These are phyloP conservation scores for Ceratoteleas bidentatus DNA, from an alignment of 1,140 invertebrate genomes.

Conservation along the genomic window DNA sequence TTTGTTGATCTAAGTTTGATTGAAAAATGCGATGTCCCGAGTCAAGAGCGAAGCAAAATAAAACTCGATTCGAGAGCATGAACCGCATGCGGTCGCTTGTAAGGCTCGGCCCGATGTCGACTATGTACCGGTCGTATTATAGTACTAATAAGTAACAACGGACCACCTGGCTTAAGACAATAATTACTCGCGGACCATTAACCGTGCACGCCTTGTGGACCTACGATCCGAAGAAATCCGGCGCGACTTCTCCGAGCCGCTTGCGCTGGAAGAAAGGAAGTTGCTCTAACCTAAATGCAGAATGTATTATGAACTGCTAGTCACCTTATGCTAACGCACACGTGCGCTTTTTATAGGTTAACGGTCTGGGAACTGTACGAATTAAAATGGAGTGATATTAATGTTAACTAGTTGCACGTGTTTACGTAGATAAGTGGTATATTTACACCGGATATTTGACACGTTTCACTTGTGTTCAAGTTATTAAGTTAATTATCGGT, in stretches of 20 bases:
- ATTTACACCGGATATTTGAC: no score
- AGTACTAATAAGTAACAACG: conserved; percentile 72
- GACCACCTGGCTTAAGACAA: conserved; percentile 75
- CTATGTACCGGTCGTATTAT: conserved; percentile 58
- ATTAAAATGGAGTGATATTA: no score
- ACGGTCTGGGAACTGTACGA: no score
- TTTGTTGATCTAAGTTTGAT: conserved; percentile 35
- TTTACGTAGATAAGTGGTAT: no score
- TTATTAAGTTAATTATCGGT: no score
- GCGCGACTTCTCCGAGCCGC: conserved; percentile 56
- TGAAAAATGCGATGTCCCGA: conserved; percentile 30
- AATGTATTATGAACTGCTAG: conserved; percentile 28
- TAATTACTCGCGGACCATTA: conserved; percentile 74
- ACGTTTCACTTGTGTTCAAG: no score
- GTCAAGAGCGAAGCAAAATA: conserved; percentile 20
- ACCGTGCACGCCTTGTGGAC: conserved; percentile 65
- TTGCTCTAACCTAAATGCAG: conserved; percentile 17
- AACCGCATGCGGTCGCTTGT: conserved; percentile 47
- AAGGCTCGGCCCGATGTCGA: conserved; percentile 32
- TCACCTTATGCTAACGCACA: conserved; percentile 4
- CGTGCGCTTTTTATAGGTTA: not conserved
- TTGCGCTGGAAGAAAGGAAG: conserved; percentile 33
- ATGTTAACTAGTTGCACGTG: no score
- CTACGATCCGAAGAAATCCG: conserved; percentile 38
- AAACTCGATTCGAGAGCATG: conserved; percentile 35